phyloP scores from a whole-genome alignment of 2,797 vertebrate species.

The Cyclura pinguis region DNA sequence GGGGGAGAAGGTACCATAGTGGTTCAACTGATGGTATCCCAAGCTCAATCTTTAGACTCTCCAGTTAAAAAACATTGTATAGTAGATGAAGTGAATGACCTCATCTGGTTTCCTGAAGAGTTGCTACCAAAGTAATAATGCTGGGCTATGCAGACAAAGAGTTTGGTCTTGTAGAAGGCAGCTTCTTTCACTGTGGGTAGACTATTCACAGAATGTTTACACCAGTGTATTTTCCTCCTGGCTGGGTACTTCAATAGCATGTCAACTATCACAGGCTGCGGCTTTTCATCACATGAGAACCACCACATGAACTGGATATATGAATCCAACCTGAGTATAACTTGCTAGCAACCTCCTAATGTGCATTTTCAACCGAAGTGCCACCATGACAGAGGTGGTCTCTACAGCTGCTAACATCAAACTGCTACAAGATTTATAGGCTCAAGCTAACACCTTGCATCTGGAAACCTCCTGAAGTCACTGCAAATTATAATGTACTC shows the following conservation, averaged over 20 bases:
- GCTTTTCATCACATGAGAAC: slow-evolving; percentile 19
- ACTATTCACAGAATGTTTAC: background rate
- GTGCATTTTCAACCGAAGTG: background rate
- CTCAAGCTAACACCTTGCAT: slow-evolving; percentile 34
- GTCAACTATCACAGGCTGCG: background rate
- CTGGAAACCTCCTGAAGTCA: slow-evolving; percentile 23
- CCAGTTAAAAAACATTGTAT: background rate
- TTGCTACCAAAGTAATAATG: background rate
- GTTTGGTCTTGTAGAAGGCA: background rate
- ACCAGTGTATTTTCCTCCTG: background rate
- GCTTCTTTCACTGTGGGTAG: background rate
- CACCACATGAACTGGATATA: background rate
- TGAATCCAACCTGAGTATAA: background rate
- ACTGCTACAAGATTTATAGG: background rate
- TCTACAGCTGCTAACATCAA: background rate
- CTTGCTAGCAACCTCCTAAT: slow-evolving; percentile 20
- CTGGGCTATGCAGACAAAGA: background rate
- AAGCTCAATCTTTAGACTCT: background rate
- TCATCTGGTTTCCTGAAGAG: background rate
- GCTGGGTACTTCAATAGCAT: background rate
- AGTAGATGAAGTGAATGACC: background rate
- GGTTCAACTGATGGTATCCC: too few relatives aligned
- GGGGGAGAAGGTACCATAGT: background rate
- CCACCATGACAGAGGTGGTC: background rate
- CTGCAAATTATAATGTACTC: slow-evolving; percentile 13